Evolutionary conservation across 2,797 vertebrate genomes (phyloP).

Genomic region (Trichosurus vulpecula): DNA sequence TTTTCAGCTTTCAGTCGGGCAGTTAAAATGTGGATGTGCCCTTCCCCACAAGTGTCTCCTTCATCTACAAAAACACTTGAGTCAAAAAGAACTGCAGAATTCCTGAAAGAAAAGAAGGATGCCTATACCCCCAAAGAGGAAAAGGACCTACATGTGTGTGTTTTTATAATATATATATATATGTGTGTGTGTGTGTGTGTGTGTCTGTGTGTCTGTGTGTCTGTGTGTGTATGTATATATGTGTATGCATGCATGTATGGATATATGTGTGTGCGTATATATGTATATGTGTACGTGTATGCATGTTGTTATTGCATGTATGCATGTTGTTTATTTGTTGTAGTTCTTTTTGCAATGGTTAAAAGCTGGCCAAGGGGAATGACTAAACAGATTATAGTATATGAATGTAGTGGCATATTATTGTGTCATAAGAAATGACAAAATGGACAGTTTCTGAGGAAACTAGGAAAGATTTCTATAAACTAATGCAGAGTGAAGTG

Average conservation of each 20-base stretch:
- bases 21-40: neutral
- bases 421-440: neutral
- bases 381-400: neutral
- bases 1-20: neutral
- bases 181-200: too few species aligned
- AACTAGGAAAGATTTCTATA: neutral
- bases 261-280: too few species aligned
- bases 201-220: too few species aligned
- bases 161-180: too few species aligned
- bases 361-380: neutral
- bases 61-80: neutral
- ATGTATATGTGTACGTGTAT: too few species aligned
- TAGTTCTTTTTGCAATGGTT: neutral
- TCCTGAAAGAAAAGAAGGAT: neutral
- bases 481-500: neutral
- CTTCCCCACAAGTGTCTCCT: neutral
- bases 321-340: too few species aligned
- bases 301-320: too few species aligned
- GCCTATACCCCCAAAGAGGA: neutral
- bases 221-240: neutral
- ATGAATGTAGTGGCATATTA: neutral
- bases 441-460: neutral
- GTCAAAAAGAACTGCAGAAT: neutral
- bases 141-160: neutral
- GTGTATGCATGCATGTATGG: too few species aligned